Conservation (phyloP, 2,113 vertebrate species). For the Phalacrocorax pelagicus region DNA sequence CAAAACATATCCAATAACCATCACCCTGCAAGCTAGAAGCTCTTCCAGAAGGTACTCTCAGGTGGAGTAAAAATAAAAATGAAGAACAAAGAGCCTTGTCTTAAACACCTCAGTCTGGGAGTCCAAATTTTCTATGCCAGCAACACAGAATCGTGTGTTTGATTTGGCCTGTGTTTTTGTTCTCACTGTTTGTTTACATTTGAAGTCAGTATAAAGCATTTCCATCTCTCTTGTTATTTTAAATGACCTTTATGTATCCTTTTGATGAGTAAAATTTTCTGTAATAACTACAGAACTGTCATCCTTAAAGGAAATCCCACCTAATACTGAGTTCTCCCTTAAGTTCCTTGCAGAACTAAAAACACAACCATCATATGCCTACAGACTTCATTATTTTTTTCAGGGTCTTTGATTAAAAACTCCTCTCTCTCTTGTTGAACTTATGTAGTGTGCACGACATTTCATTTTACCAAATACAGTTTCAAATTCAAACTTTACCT, state of each 20-base stretch:
- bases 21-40: not conserved
- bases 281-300: not conserved
- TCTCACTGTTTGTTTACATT: not conserved
- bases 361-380: not conserved
- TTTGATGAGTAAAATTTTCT: not conserved
- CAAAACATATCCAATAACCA: not conserved
- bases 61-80: not conserved
- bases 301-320: not conserved
- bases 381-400: not conserved
- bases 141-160: not conserved
- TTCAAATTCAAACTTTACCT: not conserved
- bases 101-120: not conserved
- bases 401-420: not conserved
- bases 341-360: not conserved
- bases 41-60: not conserved
- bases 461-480: not conserved
- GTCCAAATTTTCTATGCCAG: not conserved
- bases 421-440: not conserved
- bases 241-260: not conserved
- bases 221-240: not conserved
- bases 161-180: not conserved
- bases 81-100: not conserved
- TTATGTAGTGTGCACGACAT: fast-evolving
- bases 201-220: not conserved
- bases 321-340: not conserved